Conservation (phyloP, 2,113 vertebrate genomes). For the Damaliscus lunatus region DNA sequence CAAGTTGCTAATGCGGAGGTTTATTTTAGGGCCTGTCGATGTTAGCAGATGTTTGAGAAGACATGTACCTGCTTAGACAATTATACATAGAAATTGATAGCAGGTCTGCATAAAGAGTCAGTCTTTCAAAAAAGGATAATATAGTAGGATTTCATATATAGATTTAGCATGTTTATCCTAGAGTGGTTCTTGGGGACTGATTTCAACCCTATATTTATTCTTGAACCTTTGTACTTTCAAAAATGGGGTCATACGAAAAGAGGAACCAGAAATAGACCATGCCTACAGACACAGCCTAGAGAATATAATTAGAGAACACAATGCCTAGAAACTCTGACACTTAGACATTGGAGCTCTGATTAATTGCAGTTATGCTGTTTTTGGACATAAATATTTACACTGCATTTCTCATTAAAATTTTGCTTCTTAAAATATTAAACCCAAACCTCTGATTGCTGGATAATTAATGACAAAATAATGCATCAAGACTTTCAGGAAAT, state of each 20-base stretch:
- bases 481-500: neutral
- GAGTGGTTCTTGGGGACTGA: neutral
- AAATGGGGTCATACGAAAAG: neutral
- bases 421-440: slow-evolving; percentile 62
- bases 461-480: slow-evolving; percentile 59
- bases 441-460: slow-evolving; percentile 41
- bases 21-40: slow-evolving; percentile 74
- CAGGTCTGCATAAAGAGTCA: slow-evolving; percentile 46
- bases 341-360: neutral
- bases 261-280: neutral
- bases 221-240: neutral
- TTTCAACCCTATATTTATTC: slow-evolving; percentile 18
- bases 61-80: slow-evolving; percentile 73
- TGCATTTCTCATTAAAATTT: slow-evolving; percentile 68
- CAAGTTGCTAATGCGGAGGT: slow-evolving; percentile 74
- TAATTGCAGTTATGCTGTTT: slow-evolving; percentile 54
- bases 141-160: neutral
- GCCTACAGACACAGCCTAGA: neutral
- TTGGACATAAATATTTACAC: slow-evolving; percentile 65
- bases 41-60: slow-evolving; percentile 78
- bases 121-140: slow-evolving; percentile 25
- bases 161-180: neutral
- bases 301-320: slow-evolving; percentile 13
- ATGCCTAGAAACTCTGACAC: neutral
- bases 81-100: slow-evolving; percentile 70